These are phyloP conservation scores for Muscina levida DNA, from an alignment of 2,888 invertebrate genomes.

Conservation along the genomic window DNA sequence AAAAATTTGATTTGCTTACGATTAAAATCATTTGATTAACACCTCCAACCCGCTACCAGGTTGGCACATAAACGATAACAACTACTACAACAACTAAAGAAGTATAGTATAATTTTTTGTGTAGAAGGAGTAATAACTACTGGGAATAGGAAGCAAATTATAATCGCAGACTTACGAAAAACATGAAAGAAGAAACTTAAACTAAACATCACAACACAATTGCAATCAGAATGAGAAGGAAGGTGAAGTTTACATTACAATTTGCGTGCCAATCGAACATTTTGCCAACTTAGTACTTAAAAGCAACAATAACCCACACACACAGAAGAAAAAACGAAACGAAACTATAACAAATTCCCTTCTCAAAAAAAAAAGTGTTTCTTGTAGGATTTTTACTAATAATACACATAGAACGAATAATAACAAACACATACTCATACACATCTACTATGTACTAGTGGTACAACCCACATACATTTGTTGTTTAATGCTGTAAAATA, in stretches of 20 bases:
- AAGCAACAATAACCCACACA: too few relatives aligned
- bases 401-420: too few relatives aligned
- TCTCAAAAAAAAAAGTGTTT: not conserved
- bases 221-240: conserved; percentile 54
- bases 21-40: too few relatives aligned
- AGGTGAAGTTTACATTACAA: conserved; percentile 46
- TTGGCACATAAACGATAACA: too few relatives aligned
- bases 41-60: too few relatives aligned
- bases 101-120: too few relatives aligned
- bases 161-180: not conserved
- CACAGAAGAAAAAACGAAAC: too few relatives aligned
- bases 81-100: too few relatives aligned
- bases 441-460: not conserved
- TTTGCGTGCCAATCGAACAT: conserved; percentile 47
- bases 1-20: too few relatives aligned
- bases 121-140: too few relatives aligned
- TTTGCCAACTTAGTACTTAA: conserved; percentile 7
- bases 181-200: conserved; percentile 21
- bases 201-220: conserved; percentile 50
- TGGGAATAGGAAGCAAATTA: not conserved
- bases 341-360: not conserved
- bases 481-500: not conserved
- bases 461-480: too few relatives aligned
- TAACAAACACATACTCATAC: not conserved
- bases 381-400: too few relatives aligned